phyloP scores from a whole-genome alignment of 2,113 vertebrate species.

The Pedetes capensis region DNA sequence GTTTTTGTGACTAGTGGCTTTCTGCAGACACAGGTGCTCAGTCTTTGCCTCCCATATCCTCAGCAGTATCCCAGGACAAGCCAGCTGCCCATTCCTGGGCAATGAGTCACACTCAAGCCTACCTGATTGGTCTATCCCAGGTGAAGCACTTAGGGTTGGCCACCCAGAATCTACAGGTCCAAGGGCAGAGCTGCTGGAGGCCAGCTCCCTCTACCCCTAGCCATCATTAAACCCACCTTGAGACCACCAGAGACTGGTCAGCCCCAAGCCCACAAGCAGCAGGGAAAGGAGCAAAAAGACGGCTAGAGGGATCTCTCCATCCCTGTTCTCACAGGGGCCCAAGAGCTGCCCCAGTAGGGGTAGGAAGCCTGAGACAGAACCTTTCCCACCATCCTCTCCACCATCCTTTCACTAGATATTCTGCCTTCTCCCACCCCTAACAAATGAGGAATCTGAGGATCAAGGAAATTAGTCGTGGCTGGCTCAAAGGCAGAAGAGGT shows the following conservation, averaged over 20 bases:
- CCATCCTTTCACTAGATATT: background rate
- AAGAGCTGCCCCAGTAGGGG: background rate
- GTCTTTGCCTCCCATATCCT: background rate
- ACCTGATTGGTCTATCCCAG: background rate
- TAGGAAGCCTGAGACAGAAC: background rate
- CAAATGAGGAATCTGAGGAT: background rate
- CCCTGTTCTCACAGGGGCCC: background rate
- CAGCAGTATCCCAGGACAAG: background rate
- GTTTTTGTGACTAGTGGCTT: slow-evolving; percentile 7
- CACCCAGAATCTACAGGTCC: background rate
- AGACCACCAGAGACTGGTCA: background rate
- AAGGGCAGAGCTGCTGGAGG: background rate
- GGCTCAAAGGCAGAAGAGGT: background rate
- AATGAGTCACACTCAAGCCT: background rate
- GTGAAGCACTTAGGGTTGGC: background rate
- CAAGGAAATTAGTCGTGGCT: background rate
- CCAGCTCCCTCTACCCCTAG: background rate
- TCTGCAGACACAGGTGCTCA: background rate
- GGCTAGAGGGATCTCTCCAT: background rate
- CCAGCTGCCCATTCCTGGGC: background rate
- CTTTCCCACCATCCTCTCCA: background rate
- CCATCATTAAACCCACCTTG: background rate
- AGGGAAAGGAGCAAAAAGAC: background rate
- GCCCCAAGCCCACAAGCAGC: background rate
- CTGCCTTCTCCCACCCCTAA: background rate